phyloP scores from a whole-genome alignment of 2,888 invertebrate species.

The Apamea anceps region DNA sequence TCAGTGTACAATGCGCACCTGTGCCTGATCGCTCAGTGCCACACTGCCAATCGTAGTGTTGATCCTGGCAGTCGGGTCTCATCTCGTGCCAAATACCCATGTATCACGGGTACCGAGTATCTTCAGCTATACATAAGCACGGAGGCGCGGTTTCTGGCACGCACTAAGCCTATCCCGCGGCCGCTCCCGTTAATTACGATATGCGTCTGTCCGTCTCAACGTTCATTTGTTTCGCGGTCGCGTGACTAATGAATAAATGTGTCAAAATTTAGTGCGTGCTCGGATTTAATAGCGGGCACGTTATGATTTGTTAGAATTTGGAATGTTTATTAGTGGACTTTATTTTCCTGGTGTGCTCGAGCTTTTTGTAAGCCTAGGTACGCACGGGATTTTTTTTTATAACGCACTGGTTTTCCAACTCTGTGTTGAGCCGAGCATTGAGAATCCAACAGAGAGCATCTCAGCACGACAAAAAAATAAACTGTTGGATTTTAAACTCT shows the following conservation, averaged over 20 bases:
- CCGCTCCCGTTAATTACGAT: slow-evolving; percentile 61
- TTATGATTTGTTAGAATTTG: slow-evolving; percentile 39
- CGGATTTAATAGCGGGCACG: slow-evolving; percentile 43
- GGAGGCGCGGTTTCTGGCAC: slow-evolving; percentile 59
- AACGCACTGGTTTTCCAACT: not conserved
- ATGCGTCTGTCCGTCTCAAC: slow-evolving; percentile 68
- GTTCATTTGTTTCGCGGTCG: slow-evolving; percentile 67
- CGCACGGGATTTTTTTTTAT: not conserved
- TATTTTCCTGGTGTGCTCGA: slow-evolving; percentile 13
- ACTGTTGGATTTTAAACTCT: not conserved
- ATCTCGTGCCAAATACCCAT: slow-evolving; percentile 67
- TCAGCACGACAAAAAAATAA: not conserved
- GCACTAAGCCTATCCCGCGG: slow-evolving; percentile 48
- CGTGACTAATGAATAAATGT: slow-evolving; percentile 64
- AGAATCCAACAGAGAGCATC: not conserved
- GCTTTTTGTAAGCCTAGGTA: not conserved
- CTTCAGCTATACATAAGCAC: slow-evolving; percentile 67
- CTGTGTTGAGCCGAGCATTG: not conserved
- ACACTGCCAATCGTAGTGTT: slow-evolving; percentile 56
- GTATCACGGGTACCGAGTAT: slow-evolving; percentile 65
- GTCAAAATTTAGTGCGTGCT: slow-evolving; percentile 53
- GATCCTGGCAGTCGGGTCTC: slow-evolving; percentile 64
- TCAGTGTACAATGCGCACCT: slow-evolving; percentile 51
- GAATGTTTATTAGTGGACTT: slow-evolving; percentile 33
- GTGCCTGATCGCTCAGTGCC: slow-evolving; percentile 60